Evolutionary conservation across 2,888 invertebrate genomes (phyloP), one percentile per base, ranked within the genome.

Genomic region (Steromphala cineraria): DNA sequence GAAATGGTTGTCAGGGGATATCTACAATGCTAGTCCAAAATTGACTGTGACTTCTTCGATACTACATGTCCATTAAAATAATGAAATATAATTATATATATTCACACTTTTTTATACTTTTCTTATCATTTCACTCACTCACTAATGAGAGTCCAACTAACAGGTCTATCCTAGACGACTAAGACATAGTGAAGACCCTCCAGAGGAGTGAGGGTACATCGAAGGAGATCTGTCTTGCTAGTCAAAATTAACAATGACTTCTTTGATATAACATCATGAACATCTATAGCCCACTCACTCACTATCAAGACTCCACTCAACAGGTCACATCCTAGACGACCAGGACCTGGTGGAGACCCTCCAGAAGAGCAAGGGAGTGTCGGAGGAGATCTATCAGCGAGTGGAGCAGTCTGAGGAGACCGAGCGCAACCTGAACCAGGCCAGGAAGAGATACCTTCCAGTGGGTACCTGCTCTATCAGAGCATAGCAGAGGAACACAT

Each of bases 291-390:
- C n/a, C n/a, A n/a, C n/a, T n/a, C n/a, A n/a, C n/a, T n/a, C n/a
- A n/a, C n/a, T n/a, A 36, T 7, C 7, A 7, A 36, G 36, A 36
- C 4, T 36, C 36, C 36, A 36, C 2, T 36, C 36, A 36, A 7
- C 84, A 92, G 92, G 92, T 76, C 91, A 93, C 84, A 90, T 93
- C 74, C 87, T 93, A 53, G 93, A 93, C 85, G 93, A 93, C 84
- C 89, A 92, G 82, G 92, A 91, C 82, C 86, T 93, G 36, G 90
- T 93, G 19, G 90, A 91, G 53, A 93, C 92, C 0, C 83, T 93
- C 62, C 90, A 93, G 86, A 86, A 89, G 80, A 92, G 92, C 85
- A 93, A 93, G 82, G 90, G 87, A 0, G 93, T 91, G 89, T 90
- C 92, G 13, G 88, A 85, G 17, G 93, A 92, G 85, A 92, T 93